Evolutionary conservation across 2,888 invertebrate genomes (phyloP).

Genomic region (Laothoe populi): DNA sequence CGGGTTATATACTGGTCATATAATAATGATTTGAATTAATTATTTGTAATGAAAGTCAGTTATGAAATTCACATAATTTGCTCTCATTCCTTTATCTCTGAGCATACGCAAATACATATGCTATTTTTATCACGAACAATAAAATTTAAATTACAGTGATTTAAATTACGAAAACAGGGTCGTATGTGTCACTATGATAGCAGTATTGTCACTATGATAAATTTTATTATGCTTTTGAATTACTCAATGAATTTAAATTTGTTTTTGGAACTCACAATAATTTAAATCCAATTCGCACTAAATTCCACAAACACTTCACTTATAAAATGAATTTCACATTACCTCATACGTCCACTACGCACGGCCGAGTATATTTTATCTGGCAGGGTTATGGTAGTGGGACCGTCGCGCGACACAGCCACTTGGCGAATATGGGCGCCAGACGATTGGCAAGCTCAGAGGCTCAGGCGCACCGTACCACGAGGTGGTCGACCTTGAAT

Average conservation of each 20-base stretch:
- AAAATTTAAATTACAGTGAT: not conserved
- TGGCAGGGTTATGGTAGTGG: constrained; percentile 37
- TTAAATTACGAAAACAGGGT: not conserved
- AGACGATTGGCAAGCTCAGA: constrained; percentile 37
- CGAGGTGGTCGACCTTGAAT: constrained; percentile 40
- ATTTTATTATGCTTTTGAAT: not conserved
- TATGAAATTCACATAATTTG: not conserved
- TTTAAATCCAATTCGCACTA: not conserved
- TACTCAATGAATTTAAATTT: too few species aligned
- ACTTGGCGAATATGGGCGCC: constrained; percentile 71
- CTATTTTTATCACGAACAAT: not conserved
- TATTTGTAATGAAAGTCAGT: not conserved
- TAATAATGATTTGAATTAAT: not conserved
- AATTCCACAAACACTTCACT: constrained; percentile 6
- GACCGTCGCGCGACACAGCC: constrained; percentile 51
- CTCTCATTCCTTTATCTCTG: not conserved
- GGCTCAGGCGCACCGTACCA: constrained; percentile 33
- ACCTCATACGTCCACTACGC: not conserved
- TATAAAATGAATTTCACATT: not conserved
- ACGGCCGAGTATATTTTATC: not conserved
- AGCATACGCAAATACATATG: not conserved
- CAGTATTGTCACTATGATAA: not conserved
- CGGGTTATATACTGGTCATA: not conserved
- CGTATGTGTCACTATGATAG: not conserved
- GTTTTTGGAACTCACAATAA: not conserved